A percentile compares a stretch with the other conserved stretches of the same genome.
phyloP scores from a whole-genome alignment of 2,888 invertebrate genomes.

The Micropterix aruncella region DNA sequence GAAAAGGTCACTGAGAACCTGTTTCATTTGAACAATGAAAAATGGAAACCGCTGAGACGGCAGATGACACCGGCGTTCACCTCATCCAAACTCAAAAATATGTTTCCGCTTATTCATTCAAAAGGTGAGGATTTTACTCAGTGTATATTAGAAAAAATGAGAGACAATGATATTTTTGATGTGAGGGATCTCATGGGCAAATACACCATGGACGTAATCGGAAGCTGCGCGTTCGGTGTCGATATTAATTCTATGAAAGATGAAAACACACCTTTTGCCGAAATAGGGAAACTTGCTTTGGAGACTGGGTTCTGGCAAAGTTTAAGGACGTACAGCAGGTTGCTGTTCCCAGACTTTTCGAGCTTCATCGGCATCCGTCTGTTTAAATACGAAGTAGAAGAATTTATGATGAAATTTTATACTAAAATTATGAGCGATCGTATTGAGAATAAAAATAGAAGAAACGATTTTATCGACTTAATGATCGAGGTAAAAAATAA shows the following conservation, averaged over 20 bases:
- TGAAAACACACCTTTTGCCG: not conserved
- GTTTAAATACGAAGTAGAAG: not conserved
- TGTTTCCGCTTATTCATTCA: not conserved
- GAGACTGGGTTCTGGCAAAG: not conserved
- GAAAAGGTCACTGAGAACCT: not conserved
- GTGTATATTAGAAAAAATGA: not conserved
- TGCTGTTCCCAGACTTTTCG: not conserved
- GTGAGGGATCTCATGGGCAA: not conserved
- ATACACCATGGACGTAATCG: not conserved
- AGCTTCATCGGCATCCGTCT: not conserved
- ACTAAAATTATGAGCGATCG: not conserved
- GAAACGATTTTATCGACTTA: slow-evolving; percentile 1
- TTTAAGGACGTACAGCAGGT: not conserved
- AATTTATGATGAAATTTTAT: not conserved
- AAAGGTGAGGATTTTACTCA: not conserved
- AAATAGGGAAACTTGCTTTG: not conserved
- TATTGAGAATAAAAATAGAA: not conserved
- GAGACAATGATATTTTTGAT: not conserved
- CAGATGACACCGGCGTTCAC: not conserved
- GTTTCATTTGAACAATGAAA: not conserved
- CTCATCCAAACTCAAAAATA: not conserved
- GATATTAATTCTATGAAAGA: not conserved
- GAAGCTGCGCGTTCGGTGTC: not conserved
- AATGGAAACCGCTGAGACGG: not conserved
- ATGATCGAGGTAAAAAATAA: not conserved